Percentiles rank a stretch among this genome's conserved stretches.
Conservation (phyloP, 1,140 invertebrate genomes). For the Euborellia annulipes region DNA sequence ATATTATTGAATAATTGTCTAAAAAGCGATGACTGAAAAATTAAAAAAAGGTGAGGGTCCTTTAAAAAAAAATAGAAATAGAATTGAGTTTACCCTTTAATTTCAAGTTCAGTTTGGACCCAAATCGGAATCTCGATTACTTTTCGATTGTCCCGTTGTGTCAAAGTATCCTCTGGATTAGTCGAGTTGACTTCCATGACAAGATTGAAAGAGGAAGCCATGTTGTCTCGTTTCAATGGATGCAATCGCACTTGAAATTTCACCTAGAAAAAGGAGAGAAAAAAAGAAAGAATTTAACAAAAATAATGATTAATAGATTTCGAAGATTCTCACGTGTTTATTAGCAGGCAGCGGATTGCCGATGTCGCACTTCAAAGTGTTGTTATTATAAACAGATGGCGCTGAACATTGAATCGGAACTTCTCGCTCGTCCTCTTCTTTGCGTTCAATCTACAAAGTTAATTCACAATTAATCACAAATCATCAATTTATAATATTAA, state of each 20-base stretch:
- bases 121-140: constrained; percentile 51
- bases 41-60: too few relatives aligned
- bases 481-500: too few relatives aligned
- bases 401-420: constrained; percentile 50
- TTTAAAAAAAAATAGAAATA: too few relatives aligned
- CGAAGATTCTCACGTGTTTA: constrained; percentile 33
- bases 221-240: constrained; percentile 45
- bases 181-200: constrained; percentile 64
- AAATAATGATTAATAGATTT: not conserved
- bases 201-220: constrained; percentile 52
- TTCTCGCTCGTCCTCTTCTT: constrained; percentile 33
- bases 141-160: constrained; percentile 42
- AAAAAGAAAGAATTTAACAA: not conserved
- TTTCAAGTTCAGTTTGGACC: constrained; percentile 54
- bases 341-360: constrained; percentile 58
- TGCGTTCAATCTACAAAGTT: constrained; percentile 42
- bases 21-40: too few relatives aligned
- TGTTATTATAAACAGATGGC: constrained; percentile 43
- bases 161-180: constrained; percentile 48
- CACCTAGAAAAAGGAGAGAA: constrained; percentile 30
- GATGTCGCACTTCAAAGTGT: constrained; percentile 64
- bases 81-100: constrained; percentile 57
- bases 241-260: constrained; percentile 58
- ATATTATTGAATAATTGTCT: too few relatives aligned
- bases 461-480: too few relatives aligned